Conservation (phyloP, 2,113 vertebrate species). For the Saiga tatarica region DNA sequence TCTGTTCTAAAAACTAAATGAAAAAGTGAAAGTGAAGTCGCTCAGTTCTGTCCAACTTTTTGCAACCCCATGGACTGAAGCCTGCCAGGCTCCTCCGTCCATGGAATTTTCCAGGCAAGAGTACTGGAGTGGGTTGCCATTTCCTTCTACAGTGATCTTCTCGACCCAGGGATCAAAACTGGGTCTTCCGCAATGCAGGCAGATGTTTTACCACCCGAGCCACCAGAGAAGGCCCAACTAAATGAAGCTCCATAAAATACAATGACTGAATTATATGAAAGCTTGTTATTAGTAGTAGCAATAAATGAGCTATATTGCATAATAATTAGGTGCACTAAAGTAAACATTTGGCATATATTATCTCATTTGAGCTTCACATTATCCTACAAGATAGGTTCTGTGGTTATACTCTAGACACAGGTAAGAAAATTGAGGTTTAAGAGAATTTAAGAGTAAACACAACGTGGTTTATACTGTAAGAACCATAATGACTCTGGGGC, state of each 20-base stretch:
- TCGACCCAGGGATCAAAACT: neutral
- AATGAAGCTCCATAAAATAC: neutral
- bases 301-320: neutral
- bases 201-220: neutral
- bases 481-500: neutral
- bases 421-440: neutral
- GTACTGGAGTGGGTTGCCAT: neutral
- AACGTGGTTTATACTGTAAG: neutral
- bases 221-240: neutral
- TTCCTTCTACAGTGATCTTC: neutral
- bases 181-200: accelerated
- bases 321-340: neutral
- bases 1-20: neutral
- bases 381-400: neutral
- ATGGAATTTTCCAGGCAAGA: neutral
- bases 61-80: neutral
- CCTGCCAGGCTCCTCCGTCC: neutral
- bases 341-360: neutral
- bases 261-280: neutral
- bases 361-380: neutral
- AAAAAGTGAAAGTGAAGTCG: neutral
- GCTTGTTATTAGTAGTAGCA: neutral
- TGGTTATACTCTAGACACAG: neutral
- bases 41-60: neutral
- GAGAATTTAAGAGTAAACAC: neutral